phyloP scores from a whole-genome alignment of 2,888 invertebrate species.

The Drosophila anomalata region DNA sequence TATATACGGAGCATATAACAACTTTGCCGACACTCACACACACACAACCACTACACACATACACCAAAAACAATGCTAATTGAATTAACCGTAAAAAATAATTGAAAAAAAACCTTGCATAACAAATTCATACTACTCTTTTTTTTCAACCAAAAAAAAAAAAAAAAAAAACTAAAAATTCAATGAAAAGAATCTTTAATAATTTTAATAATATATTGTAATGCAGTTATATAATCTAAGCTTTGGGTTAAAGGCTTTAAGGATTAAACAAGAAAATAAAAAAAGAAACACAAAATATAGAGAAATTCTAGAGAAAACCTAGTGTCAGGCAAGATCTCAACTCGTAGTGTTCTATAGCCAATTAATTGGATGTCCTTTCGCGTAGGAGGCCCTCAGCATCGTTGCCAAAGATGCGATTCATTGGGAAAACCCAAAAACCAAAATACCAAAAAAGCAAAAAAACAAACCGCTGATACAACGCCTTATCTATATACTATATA shows the following conservation, averaged over 20 bases:
- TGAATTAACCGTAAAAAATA: conserved; percentile 71
- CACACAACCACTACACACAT: conserved; percentile 34
- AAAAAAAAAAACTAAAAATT: conserved; percentile 20
- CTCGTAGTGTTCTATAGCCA: conserved; percentile 39
- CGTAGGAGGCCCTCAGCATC: conserved; percentile 40
- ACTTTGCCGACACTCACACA: conserved; percentile 48
- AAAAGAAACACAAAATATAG: conserved; percentile 12
- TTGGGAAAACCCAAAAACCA: conserved; percentile 24
- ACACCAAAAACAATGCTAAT: conserved; percentile 59
- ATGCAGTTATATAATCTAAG: conserved; percentile 51
- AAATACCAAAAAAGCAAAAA: conserved; percentile 36
- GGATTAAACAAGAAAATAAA: conserved; percentile 17
- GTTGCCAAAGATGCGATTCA: conserved; percentile 57
- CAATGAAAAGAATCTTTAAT: conserved; percentile 52
- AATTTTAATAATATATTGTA: conserved; percentile 67
- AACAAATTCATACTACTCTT: conserved; percentile 83
- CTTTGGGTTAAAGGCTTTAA: conserved; percentile 59
- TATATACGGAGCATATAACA: conserved; percentile 39
- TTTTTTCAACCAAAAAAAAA: conserved; percentile 66
- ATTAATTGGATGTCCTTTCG: conserved; percentile 17
- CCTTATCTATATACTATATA: conserved; percentile 52
- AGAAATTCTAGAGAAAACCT: conserved; percentile 17
- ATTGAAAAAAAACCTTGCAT: conserved; percentile 82
- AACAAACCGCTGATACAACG: conserved; percentile 55
- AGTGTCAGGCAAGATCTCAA: conserved; percentile 35